Conservation (phyloP, 1,140 invertebrate genomes). For the Paralvinella palmiformis region DNA sequence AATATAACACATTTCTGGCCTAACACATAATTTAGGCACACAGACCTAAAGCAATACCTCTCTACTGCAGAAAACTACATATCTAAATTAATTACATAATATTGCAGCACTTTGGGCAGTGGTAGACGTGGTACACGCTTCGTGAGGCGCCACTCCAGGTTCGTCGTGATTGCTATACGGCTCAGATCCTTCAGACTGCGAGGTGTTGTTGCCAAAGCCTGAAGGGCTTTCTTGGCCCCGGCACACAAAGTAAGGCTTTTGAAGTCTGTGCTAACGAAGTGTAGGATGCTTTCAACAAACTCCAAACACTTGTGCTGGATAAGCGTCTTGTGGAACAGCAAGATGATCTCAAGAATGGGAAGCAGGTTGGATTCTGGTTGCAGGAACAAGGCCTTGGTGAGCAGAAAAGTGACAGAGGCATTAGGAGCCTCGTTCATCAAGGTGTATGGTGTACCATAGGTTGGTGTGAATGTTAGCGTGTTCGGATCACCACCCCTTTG, state of each 20-base stretch:
- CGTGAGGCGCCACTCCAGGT: constrained; percentile 9
- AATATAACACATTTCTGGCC: no score
- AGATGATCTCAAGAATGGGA: constrained; percentile 1
- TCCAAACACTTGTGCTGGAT: constrained; percentile 4
- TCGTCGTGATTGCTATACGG: constrained; percentile 9
- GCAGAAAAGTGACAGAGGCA: background rate
- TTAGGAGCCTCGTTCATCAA: background rate
- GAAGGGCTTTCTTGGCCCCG: background rate
- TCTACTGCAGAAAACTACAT: no score
- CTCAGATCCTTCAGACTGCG: constrained; percentile 11
- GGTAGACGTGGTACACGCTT: constrained; percentile 12
- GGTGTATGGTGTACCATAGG: background rate
- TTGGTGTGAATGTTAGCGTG: background rate
- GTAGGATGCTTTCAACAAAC: constrained; percentile 10
- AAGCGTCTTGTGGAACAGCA: constrained; percentile 13
- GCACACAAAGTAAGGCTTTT: background rate
- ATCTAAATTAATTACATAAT: constrained; percentile 15
- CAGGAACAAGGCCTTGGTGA: background rate
- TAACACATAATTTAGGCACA: no score
- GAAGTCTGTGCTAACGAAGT: constrained; percentile 2
- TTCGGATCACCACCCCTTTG: constrained; percentile 16
- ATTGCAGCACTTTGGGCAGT: constrained; percentile 12
- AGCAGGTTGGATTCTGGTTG: background rate
- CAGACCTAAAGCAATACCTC: no score
- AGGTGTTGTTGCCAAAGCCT: background rate